Evolutionary conservation across 2,888 invertebrate genomes (phyloP).

Genomic region (Helobdella robusta): DNA sequence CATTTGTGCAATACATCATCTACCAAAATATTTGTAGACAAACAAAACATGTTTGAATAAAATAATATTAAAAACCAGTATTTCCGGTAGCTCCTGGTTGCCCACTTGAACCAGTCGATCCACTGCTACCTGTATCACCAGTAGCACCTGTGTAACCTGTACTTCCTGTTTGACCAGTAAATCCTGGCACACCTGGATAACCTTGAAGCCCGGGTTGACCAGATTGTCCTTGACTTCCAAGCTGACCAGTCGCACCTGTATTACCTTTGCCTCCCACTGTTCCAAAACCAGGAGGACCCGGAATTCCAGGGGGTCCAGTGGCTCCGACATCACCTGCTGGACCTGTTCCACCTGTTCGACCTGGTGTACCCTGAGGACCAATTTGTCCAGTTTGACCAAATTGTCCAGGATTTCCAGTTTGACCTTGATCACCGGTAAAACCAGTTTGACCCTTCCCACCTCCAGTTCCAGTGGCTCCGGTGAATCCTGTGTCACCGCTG

Average conservation of each 20-base stretch:
- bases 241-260: conserved; percentile 13
- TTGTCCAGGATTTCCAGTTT: conserved; percentile 21
- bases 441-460: conserved; percentile 6
- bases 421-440: not conserved
- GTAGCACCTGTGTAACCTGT: conserved; percentile 23
- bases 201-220: conserved; percentile 17
- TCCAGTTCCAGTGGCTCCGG: conserved; percentile 18
- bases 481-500: conserved; percentile 21
- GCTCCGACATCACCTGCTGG: conserved; percentile 10
- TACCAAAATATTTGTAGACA: not conserved
- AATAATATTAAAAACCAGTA: not conserved
- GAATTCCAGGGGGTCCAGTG: conserved; percentile 20
- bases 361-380: conserved; percentile 7
- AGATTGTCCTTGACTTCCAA: conserved; percentile 6
- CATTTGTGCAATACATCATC: not conserved
- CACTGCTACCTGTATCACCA: conserved; percentile 1
- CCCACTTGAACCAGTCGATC: conserved; percentile 24
- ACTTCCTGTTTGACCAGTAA: conserved; percentile 22
- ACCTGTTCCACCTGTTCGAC: conserved; percentile 1
- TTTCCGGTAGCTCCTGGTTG: conserved; percentile 23
- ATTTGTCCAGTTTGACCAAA: not conserved
- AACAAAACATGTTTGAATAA: not conserved
- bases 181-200: conserved; percentile 21
- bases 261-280: conserved; percentile 25
- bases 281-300: conserved; percentile 1